phyloP scores from a whole-genome alignment of 2,113 vertebrate genomes.

The Tychaedon coryphoeus region DNA sequence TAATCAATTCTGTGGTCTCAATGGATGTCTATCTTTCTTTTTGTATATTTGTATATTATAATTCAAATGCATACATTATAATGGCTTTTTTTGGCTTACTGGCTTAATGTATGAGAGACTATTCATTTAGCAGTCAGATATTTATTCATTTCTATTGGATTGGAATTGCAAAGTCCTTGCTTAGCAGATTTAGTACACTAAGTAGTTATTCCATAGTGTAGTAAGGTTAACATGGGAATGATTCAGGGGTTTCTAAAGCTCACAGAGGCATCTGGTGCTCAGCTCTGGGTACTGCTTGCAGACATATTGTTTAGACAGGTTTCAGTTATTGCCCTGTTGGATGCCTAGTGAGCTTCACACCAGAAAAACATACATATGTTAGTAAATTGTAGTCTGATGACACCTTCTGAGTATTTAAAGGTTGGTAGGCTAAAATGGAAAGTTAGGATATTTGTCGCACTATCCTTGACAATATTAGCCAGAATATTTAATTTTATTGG shows the following conservation, averaged over 20 bases:
- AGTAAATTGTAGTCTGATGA: not conserved
- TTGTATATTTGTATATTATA: slow-evolving; percentile 46
- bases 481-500: not conserved
- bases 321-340: not conserved
- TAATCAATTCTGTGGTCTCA: slow-evolving; percentile 59
- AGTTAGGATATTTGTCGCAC: not conserved
- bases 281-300: not conserved
- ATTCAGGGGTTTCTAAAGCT: not conserved
- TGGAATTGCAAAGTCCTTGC: slow-evolving; percentile 39
- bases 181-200: slow-evolving; percentile 5
- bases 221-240: slow-evolving; percentile 6
- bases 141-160: slow-evolving; percentile 41
- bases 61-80: slow-evolving; percentile 60
- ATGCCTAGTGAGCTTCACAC: not conserved
- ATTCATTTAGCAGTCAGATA: slow-evolving; percentile 52
- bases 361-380: not conserved
- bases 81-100: slow-evolving; percentile 16
- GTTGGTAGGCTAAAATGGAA: not conserved
- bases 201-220: not conserved
- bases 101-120: slow-evolving; percentile 16
- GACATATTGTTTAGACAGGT: not conserved
- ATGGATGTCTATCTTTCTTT: slow-evolving; percentile 32
- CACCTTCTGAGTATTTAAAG: rapidly evolving
- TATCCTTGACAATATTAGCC: not conserved
- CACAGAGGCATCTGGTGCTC: slow-evolving; percentile 40